These are phyloP conservation scores for Mormyrops boulengeri DNA, from an alignment of 2,797 vertebrate genomes.

Conservation along the genomic window DNA sequence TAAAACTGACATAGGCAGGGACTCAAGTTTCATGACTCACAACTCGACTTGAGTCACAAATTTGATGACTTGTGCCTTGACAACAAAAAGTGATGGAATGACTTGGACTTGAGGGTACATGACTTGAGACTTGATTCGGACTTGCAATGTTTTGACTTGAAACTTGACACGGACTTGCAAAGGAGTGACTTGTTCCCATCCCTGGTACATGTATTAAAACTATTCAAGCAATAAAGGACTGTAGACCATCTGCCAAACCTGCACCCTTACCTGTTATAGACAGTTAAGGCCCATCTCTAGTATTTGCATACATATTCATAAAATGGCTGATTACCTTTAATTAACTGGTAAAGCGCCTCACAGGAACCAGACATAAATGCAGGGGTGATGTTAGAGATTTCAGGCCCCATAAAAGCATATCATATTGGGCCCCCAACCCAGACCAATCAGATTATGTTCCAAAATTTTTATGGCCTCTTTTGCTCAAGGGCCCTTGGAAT, in stretches of 20 bases:
- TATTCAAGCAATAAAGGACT: neutral
- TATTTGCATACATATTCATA: too few relatives aligned
- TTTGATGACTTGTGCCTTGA: neutral
- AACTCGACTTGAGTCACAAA: neutral
- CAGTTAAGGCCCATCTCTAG: too few relatives aligned
- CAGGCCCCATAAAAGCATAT: too few relatives aligned
- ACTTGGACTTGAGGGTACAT: neutral
- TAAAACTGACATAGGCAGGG: neutral
- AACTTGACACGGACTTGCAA: neutral
- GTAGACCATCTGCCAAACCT: neutral
- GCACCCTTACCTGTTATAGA: neutral
- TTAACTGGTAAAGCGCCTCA: too few relatives aligned
- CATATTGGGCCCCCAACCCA: too few relatives aligned
- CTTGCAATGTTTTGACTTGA: neutral
- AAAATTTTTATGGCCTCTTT: too few relatives aligned
- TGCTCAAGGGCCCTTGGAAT: too few relatives aligned
- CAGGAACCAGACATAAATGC: too few relatives aligned
- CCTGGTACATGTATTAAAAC: neutral
- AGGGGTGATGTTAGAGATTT: too few relatives aligned
- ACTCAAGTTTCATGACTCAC: neutral
- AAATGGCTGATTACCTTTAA: too few relatives aligned
- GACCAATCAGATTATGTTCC: too few relatives aligned
- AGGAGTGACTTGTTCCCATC: neutral
- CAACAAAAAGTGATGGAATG: neutral
- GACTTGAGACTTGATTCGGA: neutral